Conservation (phyloP, 1,140 invertebrate genomes). For the Drepana arcuata region DNA sequence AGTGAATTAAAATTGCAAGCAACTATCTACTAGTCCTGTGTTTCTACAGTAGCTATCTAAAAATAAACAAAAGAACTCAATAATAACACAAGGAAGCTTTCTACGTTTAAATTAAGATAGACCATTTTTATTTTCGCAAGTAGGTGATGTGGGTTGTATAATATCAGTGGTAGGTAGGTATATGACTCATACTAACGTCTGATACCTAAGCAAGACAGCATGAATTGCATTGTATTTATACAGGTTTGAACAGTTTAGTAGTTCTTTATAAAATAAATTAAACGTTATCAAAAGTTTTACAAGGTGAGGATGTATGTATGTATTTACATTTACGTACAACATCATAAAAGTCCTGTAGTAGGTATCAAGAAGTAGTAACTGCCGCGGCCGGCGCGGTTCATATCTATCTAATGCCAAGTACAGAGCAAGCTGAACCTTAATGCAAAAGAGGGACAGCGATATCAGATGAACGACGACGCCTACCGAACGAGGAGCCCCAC, state of each 20-base stretch:
- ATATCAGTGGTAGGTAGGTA: too few relatives aligned
- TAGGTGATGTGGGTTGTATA: too few relatives aligned
- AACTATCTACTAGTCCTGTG: too few relatives aligned
- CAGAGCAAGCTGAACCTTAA: conserved; percentile 50
- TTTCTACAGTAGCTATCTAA: too few relatives aligned
- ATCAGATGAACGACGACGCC: conserved; percentile 54
- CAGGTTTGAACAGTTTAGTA: conserved; percentile 17
- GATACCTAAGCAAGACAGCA: conserved; percentile 13
- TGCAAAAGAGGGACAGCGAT: conserved; percentile 61
- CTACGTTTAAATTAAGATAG: conserved; percentile 20
- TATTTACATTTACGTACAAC: too few relatives aligned
- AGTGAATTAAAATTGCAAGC: too few relatives aligned
- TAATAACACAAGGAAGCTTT: conserved; percentile 16
- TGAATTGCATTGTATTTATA: conserved; percentile 16
- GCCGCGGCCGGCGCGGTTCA: conserved; percentile 39
- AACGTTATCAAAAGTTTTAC: conserved; percentile 18
- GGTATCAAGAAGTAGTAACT: conserved; percentile 44
- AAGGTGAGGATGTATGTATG: conserved; percentile 14
- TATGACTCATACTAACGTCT: conserved; percentile 30
- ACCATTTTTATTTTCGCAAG: too few relatives aligned
- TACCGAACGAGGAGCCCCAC: conserved; percentile 68
- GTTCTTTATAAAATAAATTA: conserved; percentile 6
- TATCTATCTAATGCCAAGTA: conserved; percentile 58
- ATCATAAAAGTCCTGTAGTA: too few relatives aligned
- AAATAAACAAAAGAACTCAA: too few relatives aligned